Percentiles rank a stretch among this genome's conserved stretches.
These are phyloP conservation scores for Xestia c-nigrum DNA, from an alignment of 2,888 invertebrate species.

Conservation along the genomic window DNA sequence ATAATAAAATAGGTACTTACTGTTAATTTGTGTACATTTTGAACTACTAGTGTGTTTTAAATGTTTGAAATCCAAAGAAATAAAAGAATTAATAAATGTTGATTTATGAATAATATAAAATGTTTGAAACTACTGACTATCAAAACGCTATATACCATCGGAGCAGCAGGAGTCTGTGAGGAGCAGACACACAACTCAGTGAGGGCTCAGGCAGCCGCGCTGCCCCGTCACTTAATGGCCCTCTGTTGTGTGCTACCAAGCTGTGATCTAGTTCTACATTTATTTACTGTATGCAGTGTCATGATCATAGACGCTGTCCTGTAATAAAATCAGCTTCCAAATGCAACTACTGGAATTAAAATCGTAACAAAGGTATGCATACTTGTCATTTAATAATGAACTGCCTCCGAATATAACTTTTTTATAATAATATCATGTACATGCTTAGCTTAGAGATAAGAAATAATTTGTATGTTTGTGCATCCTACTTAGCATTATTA, in stretches of 20 bases:
- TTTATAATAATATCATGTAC: neutral
- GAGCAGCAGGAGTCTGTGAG: neutral
- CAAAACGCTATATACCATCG: neutral
- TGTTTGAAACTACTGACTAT: conserved; percentile 7
- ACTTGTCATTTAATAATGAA: neutral
- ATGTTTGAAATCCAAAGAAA: conserved; percentile 4
- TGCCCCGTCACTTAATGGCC: neutral
- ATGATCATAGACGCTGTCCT: conserved; percentile 7
- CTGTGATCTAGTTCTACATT: conserved; percentile 21
- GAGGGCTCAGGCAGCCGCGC: neutral
- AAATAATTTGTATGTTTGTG: neutral
- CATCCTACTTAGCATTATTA: neutral
- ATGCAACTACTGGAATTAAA: conserved; percentile 37
- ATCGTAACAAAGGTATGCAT: conserved; percentile 12
- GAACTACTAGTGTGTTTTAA: neutral
- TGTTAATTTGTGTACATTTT: neutral
- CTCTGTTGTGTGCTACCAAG: conserved; percentile 13
- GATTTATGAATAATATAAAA: conserved; percentile 10
- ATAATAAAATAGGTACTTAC: neutral
- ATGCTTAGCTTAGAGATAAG: conserved; percentile 17
- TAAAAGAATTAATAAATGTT: conserved; percentile 1
- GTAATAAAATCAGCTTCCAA: conserved; percentile 12
- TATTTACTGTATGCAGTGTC: conserved; percentile 12
- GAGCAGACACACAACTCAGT: neutral
- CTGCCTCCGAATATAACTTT: neutral